Conservation (phyloP, 2,888 invertebrate genomes). For the Acleris holmiana region DNA sequence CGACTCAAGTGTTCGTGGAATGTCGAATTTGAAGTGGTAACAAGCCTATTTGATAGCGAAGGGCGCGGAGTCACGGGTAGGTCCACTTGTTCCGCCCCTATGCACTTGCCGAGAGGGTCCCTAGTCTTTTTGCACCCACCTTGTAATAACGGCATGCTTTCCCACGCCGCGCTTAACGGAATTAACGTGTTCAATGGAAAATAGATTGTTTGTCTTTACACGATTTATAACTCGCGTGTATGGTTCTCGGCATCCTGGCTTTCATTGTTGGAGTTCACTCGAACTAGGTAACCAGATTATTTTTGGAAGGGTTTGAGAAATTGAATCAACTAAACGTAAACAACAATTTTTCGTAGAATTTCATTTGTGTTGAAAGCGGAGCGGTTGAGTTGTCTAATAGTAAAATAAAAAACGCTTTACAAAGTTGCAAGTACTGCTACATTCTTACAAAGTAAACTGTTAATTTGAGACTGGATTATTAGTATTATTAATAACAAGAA, state of each 20-base stretch:
- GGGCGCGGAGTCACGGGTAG: slow-evolving; percentile 47
- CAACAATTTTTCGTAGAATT: background rate
- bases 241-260: slow-evolving; percentile 31
- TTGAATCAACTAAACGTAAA: background rate
- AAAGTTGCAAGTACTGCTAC: too few relatives aligned
- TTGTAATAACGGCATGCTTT: slow-evolving; percentile 63
- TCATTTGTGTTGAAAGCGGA: too few relatives aligned
- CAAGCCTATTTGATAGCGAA: slow-evolving; percentile 34
- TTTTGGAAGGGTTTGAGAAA: slow-evolving; percentile 2
- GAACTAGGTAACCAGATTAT: slow-evolving; percentile 8
- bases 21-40: slow-evolving; percentile 43
- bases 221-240: slow-evolving; percentile 27
- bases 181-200: slow-evolving; percentile 61
- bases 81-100: slow-evolving; percentile 82
- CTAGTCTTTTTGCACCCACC: slow-evolving; percentile 77
- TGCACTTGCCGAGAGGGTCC: slow-evolving; percentile 78
- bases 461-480: background rate
- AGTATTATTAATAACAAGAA: background rate
- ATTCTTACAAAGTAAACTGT: too few relatives aligned
- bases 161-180: slow-evolving; percentile 67
- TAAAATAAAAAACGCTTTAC: too few relatives aligned
- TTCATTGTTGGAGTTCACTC: slow-evolving; percentile 26
- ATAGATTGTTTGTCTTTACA: slow-evolving; percentile 52
- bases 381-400: too few relatives aligned
- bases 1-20: slow-evolving; percentile 40